Base-by-base conservation (phyloP, 2,888 invertebrate genomes). In the Drosophila pseudotalamancana region DNA sequence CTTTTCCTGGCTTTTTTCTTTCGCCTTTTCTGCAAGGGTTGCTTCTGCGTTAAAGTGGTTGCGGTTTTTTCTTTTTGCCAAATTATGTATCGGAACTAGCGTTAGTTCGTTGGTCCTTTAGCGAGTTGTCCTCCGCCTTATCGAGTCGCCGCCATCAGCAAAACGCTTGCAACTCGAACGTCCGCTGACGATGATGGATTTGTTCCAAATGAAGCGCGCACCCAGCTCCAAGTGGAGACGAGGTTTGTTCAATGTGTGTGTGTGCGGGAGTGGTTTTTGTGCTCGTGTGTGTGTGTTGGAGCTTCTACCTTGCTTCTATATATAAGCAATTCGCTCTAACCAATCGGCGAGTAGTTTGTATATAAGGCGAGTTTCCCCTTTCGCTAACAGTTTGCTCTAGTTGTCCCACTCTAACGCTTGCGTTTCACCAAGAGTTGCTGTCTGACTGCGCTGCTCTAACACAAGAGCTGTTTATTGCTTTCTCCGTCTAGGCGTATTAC, bases 151-250 rank as follows among this genome's bases (percentile, higher is more conserved):
- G 29, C 32, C 35, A 64, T 64, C 64, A 49, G 12, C 42, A 63
- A 57, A 57, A 32, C 29, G 18, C 25, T 31, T 32, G 23, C 25
- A 25, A 37, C 45, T 46, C 32, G 40, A 29, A 64, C 81, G 78
- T 76, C 80, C 67, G 77, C 32, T 87, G 80, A 87, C 84, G 69
- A 80, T 80, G 80, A 80, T 80, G 70, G 77, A 84, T 80, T 59
- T 80, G 39, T 46, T 81, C 56, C 42, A 69, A 80, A 63, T 80
- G 84, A 69, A 59, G 23, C 18, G 43, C 53, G 35, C 42, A 50
- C 18, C 25, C 46, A 46, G 57, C 56, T 21, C 32, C 23, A 40
- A 57, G 23, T 39, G 51, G 14, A 39, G 25, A 31, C 34, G 21
- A 27, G 42, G 25, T 18, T 3, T 23, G 16, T 14, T 12, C 16